Base-by-base conservation (phyloP, 2,888 invertebrate genomes). In the Anthophora plumipes region DNA sequence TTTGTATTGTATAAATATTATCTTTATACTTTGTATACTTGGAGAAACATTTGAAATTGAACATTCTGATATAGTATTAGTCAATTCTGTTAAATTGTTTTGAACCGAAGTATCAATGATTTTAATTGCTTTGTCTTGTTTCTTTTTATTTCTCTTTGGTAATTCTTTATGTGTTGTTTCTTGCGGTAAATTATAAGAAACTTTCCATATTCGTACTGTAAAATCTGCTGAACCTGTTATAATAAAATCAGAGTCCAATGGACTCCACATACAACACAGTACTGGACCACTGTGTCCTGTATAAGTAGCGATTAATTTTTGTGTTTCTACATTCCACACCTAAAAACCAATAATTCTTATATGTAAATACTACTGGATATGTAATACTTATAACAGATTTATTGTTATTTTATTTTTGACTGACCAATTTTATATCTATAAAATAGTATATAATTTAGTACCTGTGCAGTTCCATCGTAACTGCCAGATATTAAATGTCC, bases 141-240 rank as follows among this genome's bases (percentile, higher is more conserved):
- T 82, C 63, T 88, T 92, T 74, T 77, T 90, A 77, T 59, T 77
- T 83, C 80, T 88, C 87, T 88, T 90, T 86, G 91, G 92, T 39
- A 48, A 7, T n/a, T 71, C 71, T 14, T 61, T 92, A 87, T 89
- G 90, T 81, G 78, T 60, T 91, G 94, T 48, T 72, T 5, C 92
- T 88, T 70, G 85, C 48, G 90, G 93, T 0, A 95, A 89, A 67
- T 92, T 91, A 6, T 88, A 79, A 8, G 90, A 87, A 60, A 92
- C 31, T 82, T 85, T 91, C 97, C 97, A 97, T 59, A 96, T 91
- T 1, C 95, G 94, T n/a, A 97, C 90, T 1, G 95, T 94, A 89
- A 94, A 95, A 93, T 97, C 97, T 43, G 94, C 95, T 5, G 96
- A 96, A 2, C 96, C 96, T 3, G 96, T 95, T 80, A 97, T 94